Evolutionary conservation across 1,140 invertebrate species (phyloP), one percentile per base, ranked within the genome.

Genomic region (Bombus waltoni): DNA sequence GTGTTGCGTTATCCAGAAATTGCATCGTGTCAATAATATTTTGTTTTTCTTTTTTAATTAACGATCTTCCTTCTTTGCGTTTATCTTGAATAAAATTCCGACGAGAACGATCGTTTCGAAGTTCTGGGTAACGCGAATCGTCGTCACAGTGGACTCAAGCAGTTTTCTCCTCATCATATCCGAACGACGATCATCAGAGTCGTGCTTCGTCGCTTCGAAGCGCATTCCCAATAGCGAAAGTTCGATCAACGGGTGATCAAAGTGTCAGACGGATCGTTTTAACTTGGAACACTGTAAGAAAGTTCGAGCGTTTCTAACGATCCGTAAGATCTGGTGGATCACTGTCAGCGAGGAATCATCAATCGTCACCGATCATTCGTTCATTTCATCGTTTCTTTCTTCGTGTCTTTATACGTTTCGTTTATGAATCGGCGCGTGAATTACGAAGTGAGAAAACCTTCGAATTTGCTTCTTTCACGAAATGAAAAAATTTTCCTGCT

Each of bases 101-200:
- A 22, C 11, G n/a, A 32, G 2, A n/a, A 66, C n/a, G n/a, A 32
- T 32, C 62, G 15, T 32, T 15, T 38, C 47, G 11, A 28, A 82
- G 87, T 88, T 94, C 89, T 92, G 91, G 88, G 87, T 92, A 92
- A 93, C 87, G 87, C 77, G 57, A 92, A 88, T 88, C 75, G 87
- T 88, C 84, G 87, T 91, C 92, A 83, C 92, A 93, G 91, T 94
- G 92, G 91, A 94, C 90, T 93, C 88, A 90, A 93, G 91, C 93
- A 93, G 91, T 92, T 94, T 87, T 74, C 82, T 70, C 42, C 75
- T 88, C 88, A 89, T 88, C 85, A 88, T 65, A 28, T 57, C 18
- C 35, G 42, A 35, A 81, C 59, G 62, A n/a, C 13, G 76, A 87
- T 90, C 85, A 90, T 85, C 42, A 38, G 57, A 73, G 68, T 87